Evolutionary conservation across 35 echinoderm and acorn worm species (phyloP).

Genomic region (Ptychodera flava): DNA sequence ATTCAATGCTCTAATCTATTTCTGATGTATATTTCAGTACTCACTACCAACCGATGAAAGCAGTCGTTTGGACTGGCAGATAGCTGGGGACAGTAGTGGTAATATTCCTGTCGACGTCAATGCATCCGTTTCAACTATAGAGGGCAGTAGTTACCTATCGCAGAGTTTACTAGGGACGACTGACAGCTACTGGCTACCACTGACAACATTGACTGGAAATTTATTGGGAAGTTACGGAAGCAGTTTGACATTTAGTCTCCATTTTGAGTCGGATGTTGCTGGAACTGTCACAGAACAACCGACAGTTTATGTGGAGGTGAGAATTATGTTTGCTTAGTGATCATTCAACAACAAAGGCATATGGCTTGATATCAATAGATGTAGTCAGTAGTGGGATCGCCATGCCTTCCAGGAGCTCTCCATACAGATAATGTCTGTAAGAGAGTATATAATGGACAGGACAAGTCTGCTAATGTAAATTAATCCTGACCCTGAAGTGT

Average conservation of each 20-base stretch:
- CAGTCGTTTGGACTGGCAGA: slow-evolving; percentile 9
- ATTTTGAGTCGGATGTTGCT: slow-evolving; percentile 11
- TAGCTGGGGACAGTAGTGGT: background rate
- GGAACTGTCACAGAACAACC: background rate
- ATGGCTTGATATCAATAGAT: too few species aligned
- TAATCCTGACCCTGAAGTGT: too few species aligned
- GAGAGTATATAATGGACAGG: too few species aligned
- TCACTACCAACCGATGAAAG: slow-evolving; percentile 24
- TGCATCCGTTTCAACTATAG: slow-evolving; percentile 3
- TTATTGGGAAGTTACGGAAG: slow-evolving; percentile 44
- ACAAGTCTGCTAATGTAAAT: too few species aligned
- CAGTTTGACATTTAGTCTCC: slow-evolving; percentile 24
- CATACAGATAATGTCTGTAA: too few species aligned
- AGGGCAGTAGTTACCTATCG: slow-evolving; percentile 8
- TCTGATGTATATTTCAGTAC: slow-evolving; percentile 46
- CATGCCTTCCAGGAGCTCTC: too few species aligned
- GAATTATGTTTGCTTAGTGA: too few species aligned
- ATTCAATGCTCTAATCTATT: too few species aligned
- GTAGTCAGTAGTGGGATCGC: too few species aligned
- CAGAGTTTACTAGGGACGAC: background rate
- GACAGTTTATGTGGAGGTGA: background rate
- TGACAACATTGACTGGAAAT: slow-evolving; percentile 31
- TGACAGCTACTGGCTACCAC: slow-evolving; percentile 34
- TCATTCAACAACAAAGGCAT: too few species aligned
- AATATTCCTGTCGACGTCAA: background rate